Evolutionary conservation across 2,113 vertebrate genomes (phyloP), one percentile per base, ranked within the genome.

Genomic region (Kobus ellipsiprymnus): DNA sequence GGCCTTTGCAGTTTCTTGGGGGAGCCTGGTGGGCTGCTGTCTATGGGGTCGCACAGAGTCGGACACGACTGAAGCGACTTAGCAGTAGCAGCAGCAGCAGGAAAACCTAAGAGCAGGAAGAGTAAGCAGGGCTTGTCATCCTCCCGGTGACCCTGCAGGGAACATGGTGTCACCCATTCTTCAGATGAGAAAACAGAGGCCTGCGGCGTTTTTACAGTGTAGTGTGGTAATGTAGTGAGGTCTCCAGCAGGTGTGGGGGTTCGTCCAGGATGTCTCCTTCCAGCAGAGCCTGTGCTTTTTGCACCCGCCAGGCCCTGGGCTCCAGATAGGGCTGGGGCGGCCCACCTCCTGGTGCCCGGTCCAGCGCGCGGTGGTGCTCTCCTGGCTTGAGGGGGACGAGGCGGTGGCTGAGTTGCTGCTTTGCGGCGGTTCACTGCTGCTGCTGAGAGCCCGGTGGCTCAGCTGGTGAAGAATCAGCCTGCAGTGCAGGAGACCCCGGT

Each of bases 121-220:
- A 67, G 50, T 15, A 29, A 84, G 8, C 62, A 9, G 29, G 94
- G 2, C 10, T 25, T 25, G n/a, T 16, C 16, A 30, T 10, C 55
- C 54, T 30, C 44, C 12, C 23, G 1, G 0, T 23, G 40, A 14
- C 44, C 17, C 36, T 4, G 55, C n/a, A 2, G 10, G 84, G 64
- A 15, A 1, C n/a, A 0, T 1, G 16, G 40, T 7, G 0, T 40
- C 1, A 10, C 29, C 13, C 19, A 1, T 17, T 57, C 64, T 36
- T 46, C 50, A 7, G 52, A 78, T 17, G 60, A 15, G 88, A 5
- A 33, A 7, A 2, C 59, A 9, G 36, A 71, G 91, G 17, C 71
- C 81, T 11, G 5, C 0, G 0, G n/a, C 8, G 7, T 23, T 5
- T 23, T 36, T 36, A 36, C 19, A 23, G 19, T 12, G n/a, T 3